A percentile compares a stretch with the other conserved stretches of the same genome.
phyloP scores from a whole-genome alignment of 1,140 invertebrate species.

The Semibalanus balanoides region DNA sequence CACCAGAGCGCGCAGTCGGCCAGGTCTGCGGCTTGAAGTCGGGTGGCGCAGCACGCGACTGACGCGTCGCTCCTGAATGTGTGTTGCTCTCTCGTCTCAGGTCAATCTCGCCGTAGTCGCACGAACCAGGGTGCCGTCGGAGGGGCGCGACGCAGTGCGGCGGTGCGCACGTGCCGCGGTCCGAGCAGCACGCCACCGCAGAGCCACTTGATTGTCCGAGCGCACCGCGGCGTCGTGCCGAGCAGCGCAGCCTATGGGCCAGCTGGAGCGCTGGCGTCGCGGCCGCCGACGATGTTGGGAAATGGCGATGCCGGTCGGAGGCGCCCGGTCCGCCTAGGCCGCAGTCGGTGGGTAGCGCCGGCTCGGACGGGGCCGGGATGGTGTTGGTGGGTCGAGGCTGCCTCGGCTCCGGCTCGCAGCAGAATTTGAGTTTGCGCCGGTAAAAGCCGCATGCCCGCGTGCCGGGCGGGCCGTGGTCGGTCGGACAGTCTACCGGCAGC shows the following conservation, averaged over 20 bases:
- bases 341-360: not conserved
- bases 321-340: too few relatives aligned
- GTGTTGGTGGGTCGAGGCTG: not conserved
- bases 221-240: too few relatives aligned
- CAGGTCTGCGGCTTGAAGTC: not conserved
- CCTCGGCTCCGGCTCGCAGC: not conserved
- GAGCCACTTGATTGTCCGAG: not conserved
- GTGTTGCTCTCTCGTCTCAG: not conserved
- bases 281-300: not conserved
- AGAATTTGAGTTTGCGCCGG: not conserved
- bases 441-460: not conserved
- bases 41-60: not conserved
- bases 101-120: not conserved
- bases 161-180: slow-evolving; percentile 62
- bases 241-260: not conserved
- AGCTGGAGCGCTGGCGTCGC: not conserved
- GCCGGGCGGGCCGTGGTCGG: too few relatives aligned
- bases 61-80: not conserved
- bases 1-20: slow-evolving; percentile 6
- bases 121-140: not conserved
- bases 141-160: slow-evolving; percentile 57
- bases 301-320: not conserved
- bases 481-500: not conserved
- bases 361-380: too few relatives aligned
- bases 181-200: slow-evolving; percentile 79